These are phyloP conservation scores for Acomys russatus DNA, from an alignment of 2,797 vertebrate genomes.

Conservation along the genomic window DNA sequence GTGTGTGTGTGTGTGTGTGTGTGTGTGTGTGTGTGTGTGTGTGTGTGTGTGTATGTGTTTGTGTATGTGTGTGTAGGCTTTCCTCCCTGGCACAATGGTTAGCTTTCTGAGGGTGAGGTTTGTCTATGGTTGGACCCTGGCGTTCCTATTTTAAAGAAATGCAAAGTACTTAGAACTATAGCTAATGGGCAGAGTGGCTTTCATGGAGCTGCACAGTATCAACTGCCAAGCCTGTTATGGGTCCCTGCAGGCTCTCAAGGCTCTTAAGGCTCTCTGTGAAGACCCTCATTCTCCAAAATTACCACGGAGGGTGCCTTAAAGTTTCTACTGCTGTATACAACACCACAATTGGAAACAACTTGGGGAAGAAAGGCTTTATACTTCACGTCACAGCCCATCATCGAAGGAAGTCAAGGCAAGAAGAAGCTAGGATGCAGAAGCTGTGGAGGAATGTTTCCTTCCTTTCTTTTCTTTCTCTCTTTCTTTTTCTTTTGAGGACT, in stretches of 20 bases:
- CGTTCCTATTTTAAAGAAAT: constrained; percentile 33
- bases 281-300: not conserved
- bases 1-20: not conserved
- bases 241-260: not conserved
- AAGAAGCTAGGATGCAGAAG: not conserved
- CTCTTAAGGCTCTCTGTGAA: too few relatives aligned
- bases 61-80: not conserved
- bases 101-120: constrained; percentile 17
- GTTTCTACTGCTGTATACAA: not conserved
- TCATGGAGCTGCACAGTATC: not conserved
- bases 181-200: not conserved
- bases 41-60: not conserved
- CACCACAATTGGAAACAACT: not conserved
- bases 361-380: not conserved
- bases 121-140: not conserved
- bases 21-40: not conserved
- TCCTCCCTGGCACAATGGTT: not conserved
- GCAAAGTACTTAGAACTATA: not conserved
- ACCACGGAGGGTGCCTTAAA: not conserved
- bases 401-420: not conserved
- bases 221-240: not conserved
- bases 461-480: too few relatives aligned
- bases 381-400: not conserved
- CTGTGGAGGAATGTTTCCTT: too few relatives aligned
- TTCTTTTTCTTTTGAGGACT: too few relatives aligned